Evolutionary conservation across 1,140 invertebrate species (phyloP).

Genomic region (Ips nitidus): DNA sequence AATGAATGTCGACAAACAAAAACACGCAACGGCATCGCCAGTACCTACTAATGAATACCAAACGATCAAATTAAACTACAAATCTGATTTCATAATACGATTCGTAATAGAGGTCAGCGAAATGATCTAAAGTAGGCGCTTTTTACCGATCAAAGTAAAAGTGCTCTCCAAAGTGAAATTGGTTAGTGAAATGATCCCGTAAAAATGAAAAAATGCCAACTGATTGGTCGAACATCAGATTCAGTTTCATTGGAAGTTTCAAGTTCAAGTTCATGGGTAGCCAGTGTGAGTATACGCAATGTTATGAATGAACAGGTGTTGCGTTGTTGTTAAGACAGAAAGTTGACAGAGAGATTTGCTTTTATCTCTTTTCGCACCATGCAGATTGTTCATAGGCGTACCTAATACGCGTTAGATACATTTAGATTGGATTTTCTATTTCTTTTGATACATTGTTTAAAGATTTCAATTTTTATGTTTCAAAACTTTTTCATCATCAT

Average conservation of each 20-base stretch:
- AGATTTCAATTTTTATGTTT: too few species aligned
- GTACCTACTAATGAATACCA: slow-evolving; percentile 7
- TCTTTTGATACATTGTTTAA: too few species aligned
- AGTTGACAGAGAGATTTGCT: slow-evolving; percentile 36
- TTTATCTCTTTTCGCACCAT: slow-evolving; percentile 29
- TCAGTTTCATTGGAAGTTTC: slow-evolving; percentile 50
- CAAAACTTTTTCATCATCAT: not conserved
- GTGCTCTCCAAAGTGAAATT: slow-evolving; percentile 33
- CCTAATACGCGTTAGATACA: not conserved
- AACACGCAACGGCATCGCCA: not conserved
- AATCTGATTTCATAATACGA: slow-evolving; percentile 30
- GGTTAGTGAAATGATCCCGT: slow-evolving; percentile 30
- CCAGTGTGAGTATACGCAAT: slow-evolving; percentile 45
- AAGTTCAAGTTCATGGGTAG: slow-evolving; percentile 53
- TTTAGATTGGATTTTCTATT: too few species aligned
- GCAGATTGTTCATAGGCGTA: slow-evolving; percentile 23
- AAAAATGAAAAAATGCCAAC: slow-evolving; percentile 30
- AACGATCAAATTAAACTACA: slow-evolving; percentile 16
- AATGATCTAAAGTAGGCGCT: slow-evolving; percentile 27
- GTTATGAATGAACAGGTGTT: slow-evolving; percentile 49
- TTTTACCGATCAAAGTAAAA: slow-evolving; percentile 34
- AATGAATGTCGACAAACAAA: not conserved
- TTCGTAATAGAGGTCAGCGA: slow-evolving; percentile 32
- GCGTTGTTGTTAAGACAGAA: slow-evolving; percentile 38
- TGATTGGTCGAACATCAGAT: slow-evolving; percentile 39